Evolutionary conservation across 1,140 invertebrate genomes (phyloP), one percentile per base, ranked within the genome.

Genomic region (Hyphantria cunea): DNA sequence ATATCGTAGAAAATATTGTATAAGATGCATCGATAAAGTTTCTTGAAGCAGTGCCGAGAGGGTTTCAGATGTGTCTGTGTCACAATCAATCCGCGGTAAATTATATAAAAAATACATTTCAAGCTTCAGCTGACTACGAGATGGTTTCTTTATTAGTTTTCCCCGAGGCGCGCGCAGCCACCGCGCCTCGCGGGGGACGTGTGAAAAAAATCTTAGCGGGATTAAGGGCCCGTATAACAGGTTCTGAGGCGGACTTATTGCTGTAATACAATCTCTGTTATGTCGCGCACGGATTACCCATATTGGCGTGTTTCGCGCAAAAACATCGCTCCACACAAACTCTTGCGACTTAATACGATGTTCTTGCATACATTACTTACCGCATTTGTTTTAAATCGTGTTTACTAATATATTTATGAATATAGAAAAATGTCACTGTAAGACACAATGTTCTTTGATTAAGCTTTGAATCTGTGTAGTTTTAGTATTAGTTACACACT

Each of bases 71-170:
- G 70, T 64, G 74, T 70, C 61, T 67, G 72, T 66, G 69, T 58
- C 70, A 76, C 85, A 86, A 88, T 86, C 87, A 84, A 82, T 84
- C 68, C 80, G 78, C 68, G 76, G 81, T 82, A 90, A 90, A 90
- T 90, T 90, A 84, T 86, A 90, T 90, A 90, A 90, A 90, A 90
- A 90, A 90, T 90, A 90, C 84, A 90, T 90, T 90, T 90, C 87
- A 90, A 82, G 85, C 84, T 84, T 84, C 76, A 90, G 87, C 78
- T 86, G 84, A 63, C 83, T 72, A 72, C 78, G 77, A 86, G 84
- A 90, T 90, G 84, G 87, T 90, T 88, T 90, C 84, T 84, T 88
- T 90, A 90, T 90, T 90, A 90, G 86, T 90, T 90, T 90, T 88
- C 81, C 83, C 79, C 77, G 65, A 68, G 80, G 79, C 76, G 50